Evolutionary conservation across 2,113 vertebrate species (phyloP), one percentile per base, ranked within the genome.

Genomic region (Perognathus longimembris): DNA sequence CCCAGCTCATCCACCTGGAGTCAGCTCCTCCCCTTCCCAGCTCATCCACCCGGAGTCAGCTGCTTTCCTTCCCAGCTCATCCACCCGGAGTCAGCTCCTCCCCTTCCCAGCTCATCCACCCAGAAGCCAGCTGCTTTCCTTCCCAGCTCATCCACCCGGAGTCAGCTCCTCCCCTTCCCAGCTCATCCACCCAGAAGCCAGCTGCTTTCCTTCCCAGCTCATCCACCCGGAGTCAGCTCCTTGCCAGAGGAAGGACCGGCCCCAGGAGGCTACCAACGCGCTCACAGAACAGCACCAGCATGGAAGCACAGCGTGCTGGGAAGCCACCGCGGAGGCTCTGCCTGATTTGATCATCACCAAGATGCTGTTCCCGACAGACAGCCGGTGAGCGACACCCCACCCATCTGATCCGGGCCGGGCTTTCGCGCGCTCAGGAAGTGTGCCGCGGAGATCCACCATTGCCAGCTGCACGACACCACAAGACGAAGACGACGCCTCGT

Each of bases 161-260:
- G n/a, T n/a, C n/a, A n/a, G n/a, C n/a, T n/a, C n/a, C n/a, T n/a
- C n/a, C n/a, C 10, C 6, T 4, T 3, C 1, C 20, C 11, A 28
- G 42, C 32, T 28, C 1, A 0, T 1, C 73, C 2, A 0, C 1
- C 2, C 28, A 1, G 6, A 34, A 22, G 15, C 30, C 9, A 12
- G 45, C n/a, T n/a, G n/a, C n/a, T n/a, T n/a, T n/a, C n/a, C n/a
- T n/a, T n/a, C n/a, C n/a, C n/a, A n/a, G n/a, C n/a, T n/a, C n/a
- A n/a, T n/a, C n/a, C n/a, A n/a, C n/a, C n/a, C n/a, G n/a, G n/a
- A n/a, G n/a, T n/a, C n/a, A n/a, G n/a, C n/a, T n/a, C n/a, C n/a
- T n/a, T n/a, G n/a, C n/a, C n/a, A n/a, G n/a, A n/a, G n/a, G n/a
- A n/a, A n/a, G n/a, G n/a, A n/a, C n/a, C n/a, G n/a, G n/a, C n/a